Evolutionary conservation across 2,888 invertebrate species (phyloP).

Genomic region (Cylindroiulus punctatus): DNA sequence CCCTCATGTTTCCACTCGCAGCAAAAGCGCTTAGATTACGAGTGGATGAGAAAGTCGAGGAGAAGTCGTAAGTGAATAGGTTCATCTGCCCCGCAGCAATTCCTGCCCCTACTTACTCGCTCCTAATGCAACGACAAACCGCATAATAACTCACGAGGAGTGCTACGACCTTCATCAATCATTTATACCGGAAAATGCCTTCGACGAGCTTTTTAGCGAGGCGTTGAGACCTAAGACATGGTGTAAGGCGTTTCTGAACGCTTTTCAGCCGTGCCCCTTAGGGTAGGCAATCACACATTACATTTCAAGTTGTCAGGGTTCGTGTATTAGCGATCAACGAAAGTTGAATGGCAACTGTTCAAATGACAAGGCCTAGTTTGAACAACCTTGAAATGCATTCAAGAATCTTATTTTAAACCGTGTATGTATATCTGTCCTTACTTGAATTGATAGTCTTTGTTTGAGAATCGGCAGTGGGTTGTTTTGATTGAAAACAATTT

Average conservation of each 20-base stretch:
- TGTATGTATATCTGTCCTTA: too few species aligned
- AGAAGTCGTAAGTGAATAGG: not conserved
- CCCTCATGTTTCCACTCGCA: constrained; percentile 5
- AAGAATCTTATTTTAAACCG: too few species aligned
- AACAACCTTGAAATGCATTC: too few species aligned
- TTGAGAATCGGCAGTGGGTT: too few species aligned
- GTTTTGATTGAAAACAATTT: too few species aligned
- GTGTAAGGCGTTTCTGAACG: not conserved
- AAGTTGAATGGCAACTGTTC: too few species aligned
- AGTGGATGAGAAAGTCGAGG: not conserved
- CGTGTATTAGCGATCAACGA: too few species aligned
- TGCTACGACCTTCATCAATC: constrained; percentile 5
- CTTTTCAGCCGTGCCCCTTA: not conserved
- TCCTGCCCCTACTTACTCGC: constrained; percentile 12
- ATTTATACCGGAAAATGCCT: not conserved
- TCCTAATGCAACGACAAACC: not conserved
- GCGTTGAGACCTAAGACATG: not conserved
- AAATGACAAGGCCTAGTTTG: too few species aligned
- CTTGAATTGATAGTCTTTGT: too few species aligned
- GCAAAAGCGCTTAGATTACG: not conserved
- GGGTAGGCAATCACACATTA: not conserved
- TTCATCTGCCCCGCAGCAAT: not conserved
- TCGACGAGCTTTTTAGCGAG: not conserved
- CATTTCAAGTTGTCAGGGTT: not conserved
- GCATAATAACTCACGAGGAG: not conserved